Evolutionary conservation across 2,113 vertebrate genomes (phyloP), one percentile per base, ranked within the genome.

Genomic region (Semicossyphus pulcher): DNA sequence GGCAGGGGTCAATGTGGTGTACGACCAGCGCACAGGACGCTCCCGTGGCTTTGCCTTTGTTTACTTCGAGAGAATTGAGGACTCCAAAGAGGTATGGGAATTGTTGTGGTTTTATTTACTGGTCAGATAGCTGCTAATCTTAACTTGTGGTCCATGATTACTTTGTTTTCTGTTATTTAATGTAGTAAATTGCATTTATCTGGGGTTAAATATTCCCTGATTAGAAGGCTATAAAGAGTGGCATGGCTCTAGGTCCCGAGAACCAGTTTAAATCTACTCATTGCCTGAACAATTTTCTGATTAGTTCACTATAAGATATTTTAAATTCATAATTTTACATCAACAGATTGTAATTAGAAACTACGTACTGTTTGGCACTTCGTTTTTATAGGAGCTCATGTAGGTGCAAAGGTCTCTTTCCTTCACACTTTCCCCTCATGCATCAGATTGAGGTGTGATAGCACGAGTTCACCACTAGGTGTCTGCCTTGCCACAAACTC

Each of bases 41-140:
- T 98, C 97, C 61, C 93, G 96, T 54, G 97, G 97, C 89, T 98
- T 98, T 86, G 95, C 96, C 52, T 98, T 98, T 1, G 95, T 98
- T 86, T 97, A 98, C 90, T 98, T 96, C 78, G 95, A 98, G 84
- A 95, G 95, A 86, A 93, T 97, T 59, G 96, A 96, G 42, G 96
- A 98, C 86, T 96, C 96, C 58, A 98, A 97, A 86, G 96, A 97
- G 96, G 97, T 98, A 94, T 76, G 54, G 69, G 15, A 39, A 39
- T 25, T 25, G 21, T 31, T 63, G 4, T 23, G 9, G 10, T 31
- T 54, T 49, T 15, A 23, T 61, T 44, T 62, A 20, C 39, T 34
- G 16, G 12, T 48, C 14, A 23, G n/a, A 62, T 52, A 5, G 8
- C n/a, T n/a, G n/a, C n/a, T n/a, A n/a, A n/a, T n/a, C n/a, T n/a